Percentiles rank a stretch among this genome's conserved stretches.
phyloP scores from a whole-genome alignment of 2,888 invertebrate species.

The Eupithecia insigniata region DNA sequence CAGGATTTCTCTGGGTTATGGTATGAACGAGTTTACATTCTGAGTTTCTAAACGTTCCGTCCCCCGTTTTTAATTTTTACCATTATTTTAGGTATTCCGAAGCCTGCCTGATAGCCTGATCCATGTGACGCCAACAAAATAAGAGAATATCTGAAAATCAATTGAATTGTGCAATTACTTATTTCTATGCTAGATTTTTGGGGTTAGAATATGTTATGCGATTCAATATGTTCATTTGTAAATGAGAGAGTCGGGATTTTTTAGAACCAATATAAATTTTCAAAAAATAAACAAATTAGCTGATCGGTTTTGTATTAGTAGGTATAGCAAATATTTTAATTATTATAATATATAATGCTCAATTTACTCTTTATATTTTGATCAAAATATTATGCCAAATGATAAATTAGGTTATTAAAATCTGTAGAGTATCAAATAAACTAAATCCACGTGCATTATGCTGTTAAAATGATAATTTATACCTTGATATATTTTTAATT shows the following conservation, averaged over 20 bases:
- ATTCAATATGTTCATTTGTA: constrained; percentile 8
- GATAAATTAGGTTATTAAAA: constrained; percentile 3
- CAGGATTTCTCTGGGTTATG: constrained; percentile 29
- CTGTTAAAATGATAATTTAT: constrained; percentile 32
- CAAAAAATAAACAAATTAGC: background rate
- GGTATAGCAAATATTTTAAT: background rate
- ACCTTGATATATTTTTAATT: constrained; percentile 41
- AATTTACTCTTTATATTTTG: background rate
- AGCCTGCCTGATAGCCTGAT: constrained; percentile 36
- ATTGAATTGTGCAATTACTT: constrained; percentile 63
- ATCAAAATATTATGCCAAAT: background rate
- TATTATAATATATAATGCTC: constrained; percentile 13
- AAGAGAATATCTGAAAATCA: constrained; percentile 69
- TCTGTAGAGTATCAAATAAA: constrained; percentile 17
- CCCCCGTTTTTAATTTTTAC: constrained; percentile 33
- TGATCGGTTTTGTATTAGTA: background rate
- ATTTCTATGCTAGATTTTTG: constrained; percentile 37
- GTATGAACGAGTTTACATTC: constrained; percentile 25
- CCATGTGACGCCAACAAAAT: constrained; percentile 61
- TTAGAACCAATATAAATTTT: background rate
- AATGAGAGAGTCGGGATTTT: background rate
- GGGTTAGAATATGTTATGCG: constrained; percentile 18
- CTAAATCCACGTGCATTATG: constrained; percentile 24
- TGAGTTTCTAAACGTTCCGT: constrained; percentile 16
- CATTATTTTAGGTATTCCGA: constrained; percentile 35